These are phyloP conservation scores for Dendrocincla fuliginosa DNA, from an alignment of 2,797 vertebrate species.

Conservation along the genomic window DNA sequence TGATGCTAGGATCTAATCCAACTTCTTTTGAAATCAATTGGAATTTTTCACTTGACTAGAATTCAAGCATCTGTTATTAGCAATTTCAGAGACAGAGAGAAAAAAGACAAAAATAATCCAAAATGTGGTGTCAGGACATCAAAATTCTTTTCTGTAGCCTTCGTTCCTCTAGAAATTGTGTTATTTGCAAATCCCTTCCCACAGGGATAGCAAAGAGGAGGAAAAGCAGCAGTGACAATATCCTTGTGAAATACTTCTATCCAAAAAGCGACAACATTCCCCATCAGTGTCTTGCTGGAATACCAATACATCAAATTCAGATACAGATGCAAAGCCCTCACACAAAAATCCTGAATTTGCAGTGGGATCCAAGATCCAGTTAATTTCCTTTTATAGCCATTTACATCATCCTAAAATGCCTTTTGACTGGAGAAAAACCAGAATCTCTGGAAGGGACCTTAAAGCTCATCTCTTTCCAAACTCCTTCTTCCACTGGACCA, in stretches of 20 bases:
- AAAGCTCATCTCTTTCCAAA: background rate
- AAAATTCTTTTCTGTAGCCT: background rate
- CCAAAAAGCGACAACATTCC: rapidly evolving
- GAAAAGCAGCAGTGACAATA: background rate
- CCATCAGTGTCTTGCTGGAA: background rate
- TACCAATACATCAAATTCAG: background rate
- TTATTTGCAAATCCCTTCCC: background rate
- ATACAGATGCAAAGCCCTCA: background rate
- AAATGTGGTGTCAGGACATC: background rate
- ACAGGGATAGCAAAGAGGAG: background rate
- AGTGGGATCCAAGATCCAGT: background rate
- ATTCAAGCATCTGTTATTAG: slow-evolving; percentile 66
- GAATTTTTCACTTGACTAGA: slow-evolving; percentile 60
- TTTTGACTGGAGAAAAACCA: background rate
- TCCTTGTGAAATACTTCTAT: background rate
- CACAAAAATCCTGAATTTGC: background rate
- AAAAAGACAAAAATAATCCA: background rate
- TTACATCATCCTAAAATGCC: background rate
- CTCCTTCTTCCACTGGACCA: background rate
- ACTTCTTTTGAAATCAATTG: slow-evolving; percentile 54
- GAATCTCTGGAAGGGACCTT: background rate
- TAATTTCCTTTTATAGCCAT: background rate
- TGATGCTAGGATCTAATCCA: slow-evolving; percentile 58
- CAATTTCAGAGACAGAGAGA: background rate
- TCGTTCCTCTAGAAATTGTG: background rate